A percentile compares a stretch with the other conserved stretches of the same genome.
These are phyloP conservation scores for Anthophora plumipes DNA, from an alignment of 2,888 invertebrate genomes.

Conservation along the genomic window DNA sequence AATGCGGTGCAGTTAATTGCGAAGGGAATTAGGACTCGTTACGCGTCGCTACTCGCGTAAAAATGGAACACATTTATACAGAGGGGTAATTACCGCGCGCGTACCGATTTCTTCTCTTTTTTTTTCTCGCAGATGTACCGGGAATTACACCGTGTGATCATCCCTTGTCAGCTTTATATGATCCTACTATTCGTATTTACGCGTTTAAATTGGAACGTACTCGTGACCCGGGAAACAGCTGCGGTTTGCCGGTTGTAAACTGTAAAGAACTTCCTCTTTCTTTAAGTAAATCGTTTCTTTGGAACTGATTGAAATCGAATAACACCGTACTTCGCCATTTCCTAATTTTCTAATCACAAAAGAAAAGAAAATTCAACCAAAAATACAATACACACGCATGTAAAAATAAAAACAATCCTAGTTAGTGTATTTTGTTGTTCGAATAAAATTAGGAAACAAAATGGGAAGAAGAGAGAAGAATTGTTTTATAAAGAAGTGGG, in stretches of 20 bases:
- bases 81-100: slow-evolving; percentile 49
- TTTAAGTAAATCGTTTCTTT: background rate
- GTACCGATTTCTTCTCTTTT: slow-evolving; percentile 21
- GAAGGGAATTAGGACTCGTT: slow-evolving; percentile 58
- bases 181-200: background rate
- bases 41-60: slow-evolving; percentile 47
- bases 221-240: background rate
- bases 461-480: background rate
- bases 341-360: too few relatives aligned
- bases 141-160: slow-evolving; percentile 20
- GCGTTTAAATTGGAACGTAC: background rate
- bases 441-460: background rate
- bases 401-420: background rate
- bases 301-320: too few relatives aligned
- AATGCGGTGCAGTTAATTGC: slow-evolving; percentile 57
- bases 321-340: too few relatives aligned
- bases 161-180: slow-evolving; percentile 15
- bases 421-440: background rate
- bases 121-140: background rate
- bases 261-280: background rate
- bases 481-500: slow-evolving; percentile 5
- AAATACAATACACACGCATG: background rate
- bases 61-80: slow-evolving; percentile 51
- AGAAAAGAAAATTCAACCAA: too few relatives aligned
- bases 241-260: background rate